These are phyloP conservation scores for Drosophila buzzatii DNA, from an alignment of 2,888 invertebrate genomes.

Conservation along the genomic window DNA sequence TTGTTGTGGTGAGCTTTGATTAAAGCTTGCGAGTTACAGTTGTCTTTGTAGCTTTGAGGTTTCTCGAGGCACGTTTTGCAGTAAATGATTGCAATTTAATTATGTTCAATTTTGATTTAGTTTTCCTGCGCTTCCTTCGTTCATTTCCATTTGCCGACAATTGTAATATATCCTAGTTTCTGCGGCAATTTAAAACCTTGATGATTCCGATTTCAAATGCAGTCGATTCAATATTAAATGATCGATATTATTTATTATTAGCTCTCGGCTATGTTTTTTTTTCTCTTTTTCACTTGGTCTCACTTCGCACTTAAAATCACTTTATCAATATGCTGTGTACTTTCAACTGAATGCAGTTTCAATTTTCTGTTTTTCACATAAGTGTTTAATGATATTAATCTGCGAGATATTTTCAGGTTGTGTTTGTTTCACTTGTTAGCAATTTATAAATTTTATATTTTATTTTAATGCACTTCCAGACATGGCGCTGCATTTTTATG, in stretches of 20 bases:
- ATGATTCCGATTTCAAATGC: slow-evolving; percentile 37
- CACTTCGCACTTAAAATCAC: slow-evolving; percentile 52
- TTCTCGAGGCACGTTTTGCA: slow-evolving; percentile 54
- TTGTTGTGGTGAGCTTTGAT: slow-evolving; percentile 47
- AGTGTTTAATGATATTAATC: slow-evolving; percentile 32
- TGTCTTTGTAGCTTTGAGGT: slow-evolving; percentile 39
- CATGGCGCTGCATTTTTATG: slow-evolving; percentile 79
- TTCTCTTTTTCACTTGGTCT: slow-evolving; percentile 67
- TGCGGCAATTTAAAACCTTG: slow-evolving; percentile 43
- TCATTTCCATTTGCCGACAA: not conserved
- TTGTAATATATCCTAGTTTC: slow-evolving; percentile 19
- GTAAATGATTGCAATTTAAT: slow-evolving; percentile 31
- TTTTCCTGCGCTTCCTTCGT: slow-evolving; percentile 54
- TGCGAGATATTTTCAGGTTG: slow-evolving; percentile 74
- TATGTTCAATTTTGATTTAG: slow-evolving; percentile 63
- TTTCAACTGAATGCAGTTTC: slow-evolving; percentile 23
- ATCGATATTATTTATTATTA: slow-evolving; percentile 18
- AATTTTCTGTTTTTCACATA: slow-evolving; percentile 31
- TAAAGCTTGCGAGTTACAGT: slow-evolving; percentile 54
- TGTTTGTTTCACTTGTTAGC: slow-evolving; percentile 83
- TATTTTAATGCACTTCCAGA: slow-evolving; percentile 79
- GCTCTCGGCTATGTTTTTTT: slow-evolving; percentile 12
- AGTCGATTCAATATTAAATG: slow-evolving; percentile 38
- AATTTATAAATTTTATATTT: slow-evolving; percentile 78
- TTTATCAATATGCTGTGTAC: slow-evolving; percentile 14